Conservation (phyloP, 2,888 invertebrate genomes). For the Drosophila ustulata region DNA sequence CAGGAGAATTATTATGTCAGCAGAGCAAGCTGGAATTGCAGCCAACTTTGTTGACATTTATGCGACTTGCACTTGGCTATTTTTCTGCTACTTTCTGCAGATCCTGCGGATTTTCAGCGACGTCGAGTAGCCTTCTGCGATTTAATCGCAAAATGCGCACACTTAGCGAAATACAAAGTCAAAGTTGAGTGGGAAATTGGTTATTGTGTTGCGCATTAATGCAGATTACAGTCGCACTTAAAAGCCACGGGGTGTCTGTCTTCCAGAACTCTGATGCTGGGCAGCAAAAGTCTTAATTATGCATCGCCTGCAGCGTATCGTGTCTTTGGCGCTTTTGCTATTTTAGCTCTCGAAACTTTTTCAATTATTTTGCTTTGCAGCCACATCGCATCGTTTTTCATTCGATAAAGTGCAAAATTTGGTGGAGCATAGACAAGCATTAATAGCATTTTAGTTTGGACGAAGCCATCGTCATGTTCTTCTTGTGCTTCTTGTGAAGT, state of each 20-base stretch:
- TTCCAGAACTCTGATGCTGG: neutral
- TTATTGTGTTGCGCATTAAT: constrained; percentile 61
- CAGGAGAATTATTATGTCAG: constrained; percentile 63
- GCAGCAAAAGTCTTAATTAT: constrained; percentile 51
- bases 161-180: constrained; percentile 37
- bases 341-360: constrained; percentile 62
- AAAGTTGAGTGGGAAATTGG: constrained; percentile 71
- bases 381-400: constrained; percentile 37
- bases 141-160: constrained; percentile 55
- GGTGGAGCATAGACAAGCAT: constrained; percentile 49
- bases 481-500: constrained; percentile 1
- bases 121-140: constrained; percentile 33
- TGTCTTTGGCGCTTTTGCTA: constrained; percentile 28
- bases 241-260: constrained; percentile 1
- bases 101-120: constrained; percentile 21
- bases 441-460: constrained; percentile 46
- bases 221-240: constrained; percentile 25
- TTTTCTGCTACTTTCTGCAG: no score
- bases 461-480: neutral
- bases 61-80: constrained; percentile 46
- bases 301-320: constrained; percentile 44
- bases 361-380: constrained; percentile 68
- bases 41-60: constrained; percentile 76
- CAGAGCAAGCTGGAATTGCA: constrained; percentile 59
- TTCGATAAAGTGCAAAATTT: constrained; percentile 42